Conservation (phyloP, 2,888 invertebrate genomes). For the Dryobotodes eremita region DNA sequence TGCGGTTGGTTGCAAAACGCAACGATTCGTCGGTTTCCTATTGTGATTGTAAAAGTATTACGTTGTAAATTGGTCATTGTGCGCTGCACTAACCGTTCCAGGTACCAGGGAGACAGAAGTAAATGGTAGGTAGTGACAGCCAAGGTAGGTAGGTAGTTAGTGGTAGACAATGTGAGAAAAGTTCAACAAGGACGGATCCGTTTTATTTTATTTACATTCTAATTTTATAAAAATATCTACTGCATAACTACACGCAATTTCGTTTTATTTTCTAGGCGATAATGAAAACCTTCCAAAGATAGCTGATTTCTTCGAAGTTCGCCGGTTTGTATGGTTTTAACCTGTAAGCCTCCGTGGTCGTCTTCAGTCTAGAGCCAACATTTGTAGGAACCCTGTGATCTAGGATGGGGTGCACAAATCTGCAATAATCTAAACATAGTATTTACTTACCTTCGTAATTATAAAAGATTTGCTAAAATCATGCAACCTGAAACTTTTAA, state of each 20-base stretch:
- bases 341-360: neutral
- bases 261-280: neutral
- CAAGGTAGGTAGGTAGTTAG: no score
- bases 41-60: slow-evolving; percentile 49
- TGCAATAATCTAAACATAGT: neutral
- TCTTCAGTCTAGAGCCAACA: neutral
- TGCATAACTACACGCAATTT: neutral
- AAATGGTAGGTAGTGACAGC: slow-evolving; percentile 25
- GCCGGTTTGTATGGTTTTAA: neutral
- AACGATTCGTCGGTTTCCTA: slow-evolving; percentile 51
- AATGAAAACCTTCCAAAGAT: neutral
- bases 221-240: neutral
- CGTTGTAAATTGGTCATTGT: slow-evolving; percentile 47
- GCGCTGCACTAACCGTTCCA: slow-evolving; percentile 24
- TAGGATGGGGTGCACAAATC: neutral
- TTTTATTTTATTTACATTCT: slow-evolving; percentile 1
- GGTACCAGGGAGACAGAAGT: slow-evolving; percentile 41
- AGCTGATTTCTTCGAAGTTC: neutral
- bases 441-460: neutral
- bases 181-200: neutral
- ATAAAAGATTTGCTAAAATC: no score
- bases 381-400: neutral
- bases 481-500: neutral
- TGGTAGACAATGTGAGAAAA: neutral
- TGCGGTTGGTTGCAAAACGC: slow-evolving; percentile 51